phyloP scores from a whole-genome alignment of 2,797 vertebrate species.

The Pseudotriccus pelzelni region DNA sequence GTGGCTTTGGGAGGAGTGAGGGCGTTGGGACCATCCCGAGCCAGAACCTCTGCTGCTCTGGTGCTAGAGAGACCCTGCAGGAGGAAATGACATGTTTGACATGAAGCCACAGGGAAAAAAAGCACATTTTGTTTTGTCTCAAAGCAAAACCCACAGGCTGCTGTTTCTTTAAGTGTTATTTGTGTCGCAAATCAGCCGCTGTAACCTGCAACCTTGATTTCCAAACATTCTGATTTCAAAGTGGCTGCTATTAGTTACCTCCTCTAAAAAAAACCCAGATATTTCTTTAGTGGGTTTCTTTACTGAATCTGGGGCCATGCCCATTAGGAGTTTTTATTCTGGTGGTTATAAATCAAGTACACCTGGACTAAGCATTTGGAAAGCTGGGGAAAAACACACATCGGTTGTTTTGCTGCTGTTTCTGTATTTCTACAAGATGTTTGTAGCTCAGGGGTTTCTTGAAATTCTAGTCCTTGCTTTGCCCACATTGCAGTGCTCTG shows the following conservation, averaged over 20 bases:
- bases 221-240: neutral
- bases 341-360: neutral
- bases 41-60: constrained; percentile 76
- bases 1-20: constrained; percentile 81
- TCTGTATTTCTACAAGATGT: neutral
- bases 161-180: neutral
- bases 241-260: neutral
- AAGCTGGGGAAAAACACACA: neutral
- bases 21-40: constrained; percentile 74
- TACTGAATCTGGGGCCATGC: neutral
- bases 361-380: neutral
- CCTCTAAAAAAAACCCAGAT: neutral
- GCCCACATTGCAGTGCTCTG: neutral
- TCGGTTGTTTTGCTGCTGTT: neutral
- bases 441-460: neutral
- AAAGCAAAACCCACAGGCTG: rapidly evolving
- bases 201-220: neutral
- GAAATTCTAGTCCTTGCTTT: neutral
- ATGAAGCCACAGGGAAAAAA: neutral
- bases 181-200: neutral
- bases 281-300: neutral
- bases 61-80: constrained; percentile 77
- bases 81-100: neutral
- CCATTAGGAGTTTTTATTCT: neutral
- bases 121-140: neutral